Evolutionary conservation across 2,113 vertebrate species (phyloP).

Genomic region (Perognathus longimembris): DNA sequence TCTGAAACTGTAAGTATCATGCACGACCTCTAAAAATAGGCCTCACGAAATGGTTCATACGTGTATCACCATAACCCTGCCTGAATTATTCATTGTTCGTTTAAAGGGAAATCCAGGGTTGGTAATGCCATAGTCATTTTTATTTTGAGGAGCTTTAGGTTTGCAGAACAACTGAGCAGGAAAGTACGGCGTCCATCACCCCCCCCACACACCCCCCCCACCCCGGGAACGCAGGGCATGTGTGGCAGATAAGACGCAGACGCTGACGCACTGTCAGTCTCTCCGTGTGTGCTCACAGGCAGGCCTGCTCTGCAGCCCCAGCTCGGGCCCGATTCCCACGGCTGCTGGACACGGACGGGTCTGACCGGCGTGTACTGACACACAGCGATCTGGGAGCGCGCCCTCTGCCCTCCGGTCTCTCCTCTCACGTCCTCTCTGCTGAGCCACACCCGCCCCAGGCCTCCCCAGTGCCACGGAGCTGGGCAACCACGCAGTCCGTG

Average conservation of each 20-base stretch:
- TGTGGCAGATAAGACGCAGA: neutral
- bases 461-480: neutral
- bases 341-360: no score
- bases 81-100: neutral
- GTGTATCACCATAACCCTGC: neutral
- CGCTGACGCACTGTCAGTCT: neutral
- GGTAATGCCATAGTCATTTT: neutral
- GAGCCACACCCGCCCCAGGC: no score
- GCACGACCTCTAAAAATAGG: neutral
- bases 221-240: neutral
- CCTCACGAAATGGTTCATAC: neutral
- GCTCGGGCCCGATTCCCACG: neutral
- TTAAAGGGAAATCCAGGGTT: neutral
- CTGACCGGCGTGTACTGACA: neutral
- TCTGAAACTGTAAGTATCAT: neutral
- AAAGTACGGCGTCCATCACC: neutral
- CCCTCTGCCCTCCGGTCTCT: neutral
- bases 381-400: no score
- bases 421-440: rapidly evolving
- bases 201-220: neutral
- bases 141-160: neutral
- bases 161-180: neutral
- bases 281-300: neutral
- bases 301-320: neutral
- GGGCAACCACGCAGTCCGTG: no score